Base-by-base conservation (phyloP, 2,113 vertebrate genomes). In the Ammodytes dubius region DNA sequence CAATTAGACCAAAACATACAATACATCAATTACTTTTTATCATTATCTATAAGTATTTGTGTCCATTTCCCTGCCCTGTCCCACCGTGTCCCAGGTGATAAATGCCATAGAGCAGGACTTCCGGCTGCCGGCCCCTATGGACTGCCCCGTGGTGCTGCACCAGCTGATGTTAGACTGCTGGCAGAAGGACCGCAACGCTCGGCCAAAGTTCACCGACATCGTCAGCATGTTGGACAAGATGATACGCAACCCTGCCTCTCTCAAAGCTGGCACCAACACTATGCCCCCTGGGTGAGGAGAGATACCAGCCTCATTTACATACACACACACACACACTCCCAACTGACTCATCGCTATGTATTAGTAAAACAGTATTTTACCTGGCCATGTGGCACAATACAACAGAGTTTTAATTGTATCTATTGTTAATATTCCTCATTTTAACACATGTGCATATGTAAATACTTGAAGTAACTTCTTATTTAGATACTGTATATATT, bases 151-250 rank as follows among this genome's bases (percentile, higher is more conserved):
- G 0, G 96, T 98, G 52, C 95, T 99, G 61, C 98, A 99, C 92
- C 98, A 99, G 91, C 96, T 99, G 77, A 99, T 99, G 98, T 91
- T 99, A 87, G 98, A 98, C 93, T 99, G 98, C 92, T 99, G 98
- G 98, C 98, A 99, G 95, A 99, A 99, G 89, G 98, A 97, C 94
- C 95, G 98, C 57, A 99, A 98, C 65, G 96, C 97, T n/a, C 95
- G 98, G 77, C 98, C 98, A 27, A 98, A 98, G 85, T 99, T 99
- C 93, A 93, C 95, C 0, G 97, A 99, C 91, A 97, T 99, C 1
- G 98, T 99, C 95, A 98, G 96, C 94, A 99, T 97, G 82, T 87
- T 99, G 19, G 98, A 99, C 90, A 98, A 97, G 89, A 98, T 99
- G 96, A 99, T 99, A 84, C 96, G 97, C 84, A 99, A 99, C 88